Conservation (phyloP, 1,140 invertebrate species). For the Solen grandis region DNA sequence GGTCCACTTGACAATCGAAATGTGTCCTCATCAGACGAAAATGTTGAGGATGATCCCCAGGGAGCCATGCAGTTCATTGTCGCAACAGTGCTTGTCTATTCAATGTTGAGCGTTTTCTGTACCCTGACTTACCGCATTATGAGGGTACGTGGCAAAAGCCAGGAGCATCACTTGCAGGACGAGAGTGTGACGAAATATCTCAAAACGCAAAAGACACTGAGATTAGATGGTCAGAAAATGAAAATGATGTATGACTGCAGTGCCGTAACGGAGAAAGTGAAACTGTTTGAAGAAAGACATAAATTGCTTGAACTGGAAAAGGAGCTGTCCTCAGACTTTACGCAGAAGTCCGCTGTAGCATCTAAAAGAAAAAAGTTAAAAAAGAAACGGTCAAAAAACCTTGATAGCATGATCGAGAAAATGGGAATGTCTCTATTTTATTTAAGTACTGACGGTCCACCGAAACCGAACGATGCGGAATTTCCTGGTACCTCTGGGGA, state of each 20-base stretch:
- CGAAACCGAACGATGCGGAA: too few relatives aligned
- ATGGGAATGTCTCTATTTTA: conserved; percentile 34
- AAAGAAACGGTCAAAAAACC: neutral
- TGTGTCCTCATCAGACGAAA: neutral
- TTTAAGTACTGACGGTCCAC: too few relatives aligned
- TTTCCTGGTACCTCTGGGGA: too few relatives aligned
- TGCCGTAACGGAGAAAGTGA: neutral
- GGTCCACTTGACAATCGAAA: neutral
- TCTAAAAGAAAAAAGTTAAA: neutral
- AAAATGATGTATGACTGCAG: conserved; percentile 12
- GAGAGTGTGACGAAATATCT: conserved; percentile 33
- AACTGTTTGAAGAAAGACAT: conserved; percentile 20
- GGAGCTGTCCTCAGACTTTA: conserved; percentile 12
- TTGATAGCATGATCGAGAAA: conserved; percentile 7
- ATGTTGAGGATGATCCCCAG: conserved; percentile 5
- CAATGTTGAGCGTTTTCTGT: conserved; percentile 37
- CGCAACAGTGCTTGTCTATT: conserved; percentile 34
- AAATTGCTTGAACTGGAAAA: conserved; percentile 27
- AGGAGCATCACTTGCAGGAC: conserved; percentile 13
- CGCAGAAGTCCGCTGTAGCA: neutral
- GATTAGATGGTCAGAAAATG: conserved; percentile 18
- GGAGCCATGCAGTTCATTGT: conserved; percentile 47
- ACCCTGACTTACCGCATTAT: conserved; percentile 22
- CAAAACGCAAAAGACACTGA: conserved; percentile 33
- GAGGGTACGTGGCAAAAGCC: conserved; percentile 10